Evolutionary conservation across 2,797 vertebrate species (phyloP).

Genomic region (Setipinna tenuifilis): DNA sequence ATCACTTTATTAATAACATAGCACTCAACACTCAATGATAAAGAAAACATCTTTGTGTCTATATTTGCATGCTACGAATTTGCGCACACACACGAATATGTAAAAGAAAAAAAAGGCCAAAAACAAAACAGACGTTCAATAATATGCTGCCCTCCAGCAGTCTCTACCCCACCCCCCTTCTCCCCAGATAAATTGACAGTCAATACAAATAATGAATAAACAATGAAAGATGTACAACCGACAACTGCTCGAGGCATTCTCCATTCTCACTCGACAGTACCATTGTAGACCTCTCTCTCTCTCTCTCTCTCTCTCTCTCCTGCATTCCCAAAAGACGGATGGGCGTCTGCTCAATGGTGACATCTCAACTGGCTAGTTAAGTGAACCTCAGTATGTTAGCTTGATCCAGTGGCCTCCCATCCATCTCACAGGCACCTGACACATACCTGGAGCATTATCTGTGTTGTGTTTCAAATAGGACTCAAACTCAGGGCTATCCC

Average conservation of each 20-base stretch:
- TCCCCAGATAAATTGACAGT: constrained; percentile 68
- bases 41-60: too few relatives aligned
- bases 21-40: too few relatives aligned
- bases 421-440: constrained; percentile 4
- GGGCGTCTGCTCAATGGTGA: neutral
- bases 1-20: too few relatives aligned
- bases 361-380: constrained; percentile 9
- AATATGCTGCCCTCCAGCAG: constrained; percentile 30
- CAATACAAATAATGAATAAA: constrained; percentile 77
- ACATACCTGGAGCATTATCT: neutral
- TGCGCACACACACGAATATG: neutral
- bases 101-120: neutral
- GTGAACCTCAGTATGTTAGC: neutral
- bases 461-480: neutral
- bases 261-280: constrained; percentile 58
- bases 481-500: neutral
- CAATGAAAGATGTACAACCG: constrained; percentile 79
- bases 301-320: too few relatives aligned
- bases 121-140: constrained; percentile 22
- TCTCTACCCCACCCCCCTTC: constrained; percentile 55
- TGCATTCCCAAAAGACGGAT: neutral
- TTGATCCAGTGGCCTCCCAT: neutral
- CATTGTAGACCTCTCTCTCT: constrained; percentile 31
- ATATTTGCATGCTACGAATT: too few relatives aligned
- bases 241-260: constrained; percentile 67